Percentiles rank a stretch among this genome's conserved stretches.
Conservation (phyloP, 2,888 invertebrate genomes). For the Folsomia candida region DNA sequence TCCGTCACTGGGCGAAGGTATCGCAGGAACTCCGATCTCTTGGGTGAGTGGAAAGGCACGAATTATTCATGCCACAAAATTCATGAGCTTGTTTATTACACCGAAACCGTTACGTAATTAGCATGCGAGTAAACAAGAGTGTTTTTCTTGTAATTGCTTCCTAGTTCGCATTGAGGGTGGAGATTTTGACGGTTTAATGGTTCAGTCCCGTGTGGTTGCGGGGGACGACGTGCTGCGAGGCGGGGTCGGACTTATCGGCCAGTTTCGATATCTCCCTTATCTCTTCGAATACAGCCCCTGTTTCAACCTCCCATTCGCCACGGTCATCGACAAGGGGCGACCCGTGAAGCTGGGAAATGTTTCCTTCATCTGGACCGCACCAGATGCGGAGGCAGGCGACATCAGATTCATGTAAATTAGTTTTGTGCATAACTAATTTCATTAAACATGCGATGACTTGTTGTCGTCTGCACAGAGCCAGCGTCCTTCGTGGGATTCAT, state of each 20-base stretch:
- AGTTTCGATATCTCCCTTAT: constrained; percentile 38
- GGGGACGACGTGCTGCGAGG: constrained; percentile 27
- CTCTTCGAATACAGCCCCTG: constrained; percentile 41
- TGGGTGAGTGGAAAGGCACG: constrained; percentile 27
- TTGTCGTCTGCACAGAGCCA: constrained; percentile 38
- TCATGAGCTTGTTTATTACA: not conserved
- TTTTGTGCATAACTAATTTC: too few species aligned
- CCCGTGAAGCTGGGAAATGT: constrained; percentile 40
- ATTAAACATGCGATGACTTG: too few species aligned
- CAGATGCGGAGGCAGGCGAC: constrained; percentile 44
- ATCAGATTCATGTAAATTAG: constrained; percentile 48
- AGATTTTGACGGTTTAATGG: constrained; percentile 42
- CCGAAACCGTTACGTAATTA: not conserved
- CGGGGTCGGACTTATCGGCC: constrained; percentile 45
- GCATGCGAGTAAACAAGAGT: too few species aligned
- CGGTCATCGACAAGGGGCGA: constrained; percentile 43
- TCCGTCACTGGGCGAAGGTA: constrained; percentile 41
- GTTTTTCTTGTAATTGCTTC: not conserved
- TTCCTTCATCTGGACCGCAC: constrained; percentile 45
- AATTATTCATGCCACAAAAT: constrained; percentile 2
- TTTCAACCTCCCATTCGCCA: constrained; percentile 41
- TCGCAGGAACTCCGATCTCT: constrained; percentile 38
- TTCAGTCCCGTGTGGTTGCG: constrained; percentile 41
- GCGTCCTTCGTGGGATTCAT: constrained; percentile 42
- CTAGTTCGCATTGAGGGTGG: constrained; percentile 47